These are phyloP conservation scores for Clarias laeviceps DNA, from an alignment of 2,797 vertebrate species.

Conservation along the genomic window DNA sequence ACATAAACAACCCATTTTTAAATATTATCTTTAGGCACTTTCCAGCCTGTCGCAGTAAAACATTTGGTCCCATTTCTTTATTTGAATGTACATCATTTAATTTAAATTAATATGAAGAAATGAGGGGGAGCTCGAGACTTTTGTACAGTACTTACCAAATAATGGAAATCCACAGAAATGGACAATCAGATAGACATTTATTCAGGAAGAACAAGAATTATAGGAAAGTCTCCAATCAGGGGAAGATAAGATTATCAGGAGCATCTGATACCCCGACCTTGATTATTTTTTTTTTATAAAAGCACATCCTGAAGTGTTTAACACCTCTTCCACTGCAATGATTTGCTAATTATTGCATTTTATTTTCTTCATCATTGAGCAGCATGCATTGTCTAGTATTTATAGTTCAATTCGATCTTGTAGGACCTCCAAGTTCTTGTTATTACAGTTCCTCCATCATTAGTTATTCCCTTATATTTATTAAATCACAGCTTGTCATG, in stretches of 20 bases:
- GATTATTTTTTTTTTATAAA: background rate
- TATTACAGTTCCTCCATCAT: too few relatives aligned
- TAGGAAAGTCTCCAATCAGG: background rate
- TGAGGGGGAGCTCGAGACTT: too few relatives aligned
- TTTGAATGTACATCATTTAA: too few relatives aligned
- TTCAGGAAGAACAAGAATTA: background rate
- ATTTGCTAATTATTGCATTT: background rate
- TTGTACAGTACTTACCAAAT: background rate
- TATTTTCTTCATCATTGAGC: background rate
- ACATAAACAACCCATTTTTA: too few relatives aligned
- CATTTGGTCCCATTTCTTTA: too few relatives aligned
- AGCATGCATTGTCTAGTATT: background rate
- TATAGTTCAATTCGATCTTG: background rate
- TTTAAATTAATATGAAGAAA: too few relatives aligned
- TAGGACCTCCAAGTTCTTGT: background rate
- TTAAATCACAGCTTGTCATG: background rate
- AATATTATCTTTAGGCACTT: too few relatives aligned
- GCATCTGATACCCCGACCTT: background rate
- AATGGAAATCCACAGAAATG: background rate
- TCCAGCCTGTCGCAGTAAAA: too few relatives aligned
- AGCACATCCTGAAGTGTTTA: background rate
- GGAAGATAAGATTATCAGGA: background rate
- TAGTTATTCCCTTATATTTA: background rate
- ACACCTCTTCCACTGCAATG: background rate
- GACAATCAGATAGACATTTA: background rate